phyloP scores from a whole-genome alignment of 1,140 invertebrate genomes.

The Euwallacea fornicatus region DNA sequence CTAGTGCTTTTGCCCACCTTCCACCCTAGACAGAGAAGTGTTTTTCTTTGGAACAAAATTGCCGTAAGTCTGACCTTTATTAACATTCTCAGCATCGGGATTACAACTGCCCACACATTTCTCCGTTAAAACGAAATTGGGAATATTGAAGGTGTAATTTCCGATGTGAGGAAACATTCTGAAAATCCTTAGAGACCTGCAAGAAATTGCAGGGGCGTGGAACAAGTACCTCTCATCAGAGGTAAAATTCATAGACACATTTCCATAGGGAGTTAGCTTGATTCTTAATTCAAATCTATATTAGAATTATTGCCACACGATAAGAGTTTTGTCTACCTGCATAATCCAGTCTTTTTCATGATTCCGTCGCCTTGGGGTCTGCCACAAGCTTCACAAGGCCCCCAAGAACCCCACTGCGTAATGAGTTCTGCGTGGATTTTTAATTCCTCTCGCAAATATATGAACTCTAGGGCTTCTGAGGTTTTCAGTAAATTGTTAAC shows the following conservation, averaged over 20 bases:
- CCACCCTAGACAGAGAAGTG: constrained; percentile 40
- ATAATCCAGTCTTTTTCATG: constrained; percentile 48
- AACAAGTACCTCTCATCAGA: constrained; percentile 41
- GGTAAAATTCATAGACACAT: constrained; percentile 3
- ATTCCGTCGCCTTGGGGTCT: constrained; percentile 46
- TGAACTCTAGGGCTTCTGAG: constrained; percentile 45
- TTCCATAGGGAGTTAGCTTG: constrained; percentile 10
- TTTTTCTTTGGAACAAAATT: neutral
- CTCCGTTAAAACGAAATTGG: constrained; percentile 56
- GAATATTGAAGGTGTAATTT: constrained; percentile 54
- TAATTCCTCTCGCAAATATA: constrained; percentile 44
- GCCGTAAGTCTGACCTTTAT: constrained; percentile 34
- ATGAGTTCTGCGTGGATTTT: constrained; percentile 48
- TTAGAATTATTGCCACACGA: neutral
- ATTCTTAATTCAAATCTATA: constrained; percentile 25
- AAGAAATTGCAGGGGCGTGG: constrained; percentile 48
- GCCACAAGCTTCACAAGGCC: constrained; percentile 50
- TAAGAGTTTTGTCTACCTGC: constrained; percentile 33
- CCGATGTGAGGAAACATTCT: constrained; percentile 55
- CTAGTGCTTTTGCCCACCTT: constrained; percentile 52
- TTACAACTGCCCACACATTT: constrained; percentile 53
- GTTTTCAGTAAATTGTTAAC: constrained; percentile 48
- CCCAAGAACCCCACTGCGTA: constrained; percentile 50
- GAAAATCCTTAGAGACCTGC: constrained; percentile 54
- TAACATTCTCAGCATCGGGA: constrained; percentile 51